These are phyloP conservation scores for Halictus quadricinctus DNA, from an alignment of 2,888 invertebrate species.

Conservation along the genomic window DNA sequence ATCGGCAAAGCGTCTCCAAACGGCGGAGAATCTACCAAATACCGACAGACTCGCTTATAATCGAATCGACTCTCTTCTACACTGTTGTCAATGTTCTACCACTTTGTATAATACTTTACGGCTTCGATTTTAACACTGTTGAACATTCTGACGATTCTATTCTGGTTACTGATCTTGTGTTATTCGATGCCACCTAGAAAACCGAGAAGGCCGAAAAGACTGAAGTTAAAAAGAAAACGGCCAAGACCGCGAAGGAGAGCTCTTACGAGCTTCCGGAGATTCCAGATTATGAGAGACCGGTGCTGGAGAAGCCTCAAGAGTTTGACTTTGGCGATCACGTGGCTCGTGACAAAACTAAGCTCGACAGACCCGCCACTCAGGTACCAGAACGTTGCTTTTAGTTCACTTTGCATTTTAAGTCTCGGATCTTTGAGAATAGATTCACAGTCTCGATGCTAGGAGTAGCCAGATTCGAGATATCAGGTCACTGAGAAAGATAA, in stretches of 20 bases:
- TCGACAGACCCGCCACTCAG: conserved; percentile 78
- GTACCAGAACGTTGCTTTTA: conserved; percentile 59
- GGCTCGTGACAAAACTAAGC: conserved; percentile 79
- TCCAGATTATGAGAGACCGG: conserved; percentile 86
- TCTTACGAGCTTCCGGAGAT: conserved; percentile 80
- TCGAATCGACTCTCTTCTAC: not conserved
- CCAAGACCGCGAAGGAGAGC: conserved; percentile 76
- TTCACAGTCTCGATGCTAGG: not conserved
- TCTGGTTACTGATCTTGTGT: not conserved
- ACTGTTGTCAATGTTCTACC: conserved; percentile 25
- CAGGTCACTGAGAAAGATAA: not conserved
- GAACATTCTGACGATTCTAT: not conserved
- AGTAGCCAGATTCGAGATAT: not conserved
- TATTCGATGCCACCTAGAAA: conserved; percentile 71
- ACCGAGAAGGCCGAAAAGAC: conserved; percentile 77
- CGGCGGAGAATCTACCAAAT: not conserved
- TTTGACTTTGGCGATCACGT: conserved; percentile 78
- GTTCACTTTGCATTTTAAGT: not conserved
- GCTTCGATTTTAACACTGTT: conserved; percentile 30
- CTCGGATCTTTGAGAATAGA: not conserved
- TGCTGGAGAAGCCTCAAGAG: conserved; percentile 78
- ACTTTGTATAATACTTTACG: conserved; percentile 17
- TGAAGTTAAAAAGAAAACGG: conserved; percentile 77
- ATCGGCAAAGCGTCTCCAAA: not conserved
- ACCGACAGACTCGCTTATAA: not conserved